Evolutionary conservation across 2,888 invertebrate species (phyloP).

Genomic region (Schrankia costaestrigalis): DNA sequence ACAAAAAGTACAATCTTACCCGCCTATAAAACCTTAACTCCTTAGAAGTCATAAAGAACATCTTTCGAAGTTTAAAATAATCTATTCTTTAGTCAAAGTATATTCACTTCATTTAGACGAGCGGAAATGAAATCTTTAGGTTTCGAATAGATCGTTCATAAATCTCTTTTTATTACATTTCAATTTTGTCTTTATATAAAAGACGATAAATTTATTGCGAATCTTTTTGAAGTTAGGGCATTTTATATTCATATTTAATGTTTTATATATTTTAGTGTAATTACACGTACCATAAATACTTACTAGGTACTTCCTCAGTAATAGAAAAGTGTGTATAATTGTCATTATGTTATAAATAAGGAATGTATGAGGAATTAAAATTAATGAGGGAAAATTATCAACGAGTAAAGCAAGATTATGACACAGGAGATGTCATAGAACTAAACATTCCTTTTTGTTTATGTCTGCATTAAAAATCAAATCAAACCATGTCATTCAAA

Average conservation of each 20-base stretch:
- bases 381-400: too few relatives aligned
- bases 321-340: too few relatives aligned
- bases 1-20: background rate
- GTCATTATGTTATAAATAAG: too few relatives aligned
- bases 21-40: background rate
- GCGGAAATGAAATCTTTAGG: slow-evolving; percentile 37
- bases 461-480: too few relatives aligned
- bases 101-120: slow-evolving; percentile 31
- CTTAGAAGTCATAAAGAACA: slow-evolving; percentile 2
- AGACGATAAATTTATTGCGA: slow-evolving; percentile 14
- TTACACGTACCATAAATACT: too few relatives aligned
- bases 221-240: slow-evolving; percentile 10
- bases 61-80: slow-evolving; percentile 16
- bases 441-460: too few relatives aligned
- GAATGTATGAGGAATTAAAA: too few relatives aligned
- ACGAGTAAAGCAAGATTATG: too few relatives aligned
- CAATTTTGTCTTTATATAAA: slow-evolving; percentile 20
- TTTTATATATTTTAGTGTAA: background rate
- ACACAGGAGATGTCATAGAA: too few relatives aligned
- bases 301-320: too few relatives aligned
- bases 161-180: slow-evolving; percentile 37
- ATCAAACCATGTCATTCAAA: too few relatives aligned
- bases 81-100: slow-evolving; percentile 20
- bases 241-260: background rate
- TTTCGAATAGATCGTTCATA: slow-evolving; percentile 28